Conservation (phyloP, 2,113 vertebrate genomes). For the Plecotus auritus region DNA sequence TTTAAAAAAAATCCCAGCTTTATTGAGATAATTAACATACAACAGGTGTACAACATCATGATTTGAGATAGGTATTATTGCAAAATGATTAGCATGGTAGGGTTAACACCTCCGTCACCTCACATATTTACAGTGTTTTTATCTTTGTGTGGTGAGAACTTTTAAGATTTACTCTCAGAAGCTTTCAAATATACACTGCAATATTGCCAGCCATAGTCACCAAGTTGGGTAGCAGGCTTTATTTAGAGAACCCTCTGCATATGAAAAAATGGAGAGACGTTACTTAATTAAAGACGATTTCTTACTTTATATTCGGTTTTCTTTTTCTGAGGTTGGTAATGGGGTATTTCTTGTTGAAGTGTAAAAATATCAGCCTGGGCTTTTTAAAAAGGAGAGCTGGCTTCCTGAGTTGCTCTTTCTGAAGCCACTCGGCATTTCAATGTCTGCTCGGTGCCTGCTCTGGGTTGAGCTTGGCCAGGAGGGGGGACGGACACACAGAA, state of each 20-base stretch:
- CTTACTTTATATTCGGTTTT: neutral
- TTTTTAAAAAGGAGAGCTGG: neutral
- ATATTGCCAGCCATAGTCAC: neutral
- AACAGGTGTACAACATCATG: neutral
- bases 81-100: neutral
- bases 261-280: neutral
- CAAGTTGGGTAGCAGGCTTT: neutral
- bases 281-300: neutral
- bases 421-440: neutral
- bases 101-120: neutral
- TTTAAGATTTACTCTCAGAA: neutral
- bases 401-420: neutral
- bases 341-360: neutral
- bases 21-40: neutral
- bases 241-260: neutral
- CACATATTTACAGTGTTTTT: neutral
- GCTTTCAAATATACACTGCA: neutral
- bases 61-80: neutral
- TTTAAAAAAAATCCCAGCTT: neutral
- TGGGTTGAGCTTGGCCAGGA: neutral
- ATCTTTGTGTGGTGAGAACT: neutral
- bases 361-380: neutral
- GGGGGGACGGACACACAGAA: neutral
- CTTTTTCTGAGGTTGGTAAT: neutral
- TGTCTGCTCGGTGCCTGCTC: neutral